phyloP scores from a whole-genome alignment of 2,888 invertebrate genomes.

The Hydroisotoma schaefferi region DNA sequence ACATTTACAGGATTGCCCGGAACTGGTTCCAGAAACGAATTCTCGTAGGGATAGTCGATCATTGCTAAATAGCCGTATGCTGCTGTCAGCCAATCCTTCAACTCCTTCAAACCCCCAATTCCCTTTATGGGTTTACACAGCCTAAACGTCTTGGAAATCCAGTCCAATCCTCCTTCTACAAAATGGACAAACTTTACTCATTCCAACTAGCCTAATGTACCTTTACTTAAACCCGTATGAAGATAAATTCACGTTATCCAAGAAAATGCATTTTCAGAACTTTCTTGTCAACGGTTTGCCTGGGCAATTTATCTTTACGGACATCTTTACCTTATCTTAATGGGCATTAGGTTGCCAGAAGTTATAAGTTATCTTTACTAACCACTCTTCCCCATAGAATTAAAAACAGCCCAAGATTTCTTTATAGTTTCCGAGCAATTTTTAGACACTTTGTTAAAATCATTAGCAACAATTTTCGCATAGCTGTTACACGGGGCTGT shows the following conservation, averaged over 20 bases:
- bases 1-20: slow-evolving; percentile 79
- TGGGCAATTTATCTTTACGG: no score
- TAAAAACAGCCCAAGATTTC: slow-evolving; percentile 72
- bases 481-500: slow-evolving; percentile 74
- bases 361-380: no score
- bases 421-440: slow-evolving; percentile 69
- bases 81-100: slow-evolving; percentile 68
- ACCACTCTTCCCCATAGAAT: slow-evolving; percentile 57
- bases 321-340: no score
- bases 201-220: no score
- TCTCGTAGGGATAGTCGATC: slow-evolving; percentile 92
- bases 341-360: no score
- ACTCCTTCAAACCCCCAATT: no score
- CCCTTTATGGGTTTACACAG: slow-evolving; percentile 63
- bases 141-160: slow-evolving; percentile 56
- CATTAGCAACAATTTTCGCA: slow-evolving; percentile 71
- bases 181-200: no score
- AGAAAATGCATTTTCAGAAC: no score
- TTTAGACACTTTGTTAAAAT: slow-evolving; percentile 60
- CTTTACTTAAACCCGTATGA: no score
- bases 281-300: no score
- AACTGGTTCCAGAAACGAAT: slow-evolving; percentile 73
- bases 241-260: no score
- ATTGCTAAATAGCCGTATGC: slow-evolving; percentile 80
- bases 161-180: no score